These are phyloP conservation scores for Gryon sp. DNA, from an alignment of 1,140 invertebrate species.

Conservation along the genomic window DNA sequence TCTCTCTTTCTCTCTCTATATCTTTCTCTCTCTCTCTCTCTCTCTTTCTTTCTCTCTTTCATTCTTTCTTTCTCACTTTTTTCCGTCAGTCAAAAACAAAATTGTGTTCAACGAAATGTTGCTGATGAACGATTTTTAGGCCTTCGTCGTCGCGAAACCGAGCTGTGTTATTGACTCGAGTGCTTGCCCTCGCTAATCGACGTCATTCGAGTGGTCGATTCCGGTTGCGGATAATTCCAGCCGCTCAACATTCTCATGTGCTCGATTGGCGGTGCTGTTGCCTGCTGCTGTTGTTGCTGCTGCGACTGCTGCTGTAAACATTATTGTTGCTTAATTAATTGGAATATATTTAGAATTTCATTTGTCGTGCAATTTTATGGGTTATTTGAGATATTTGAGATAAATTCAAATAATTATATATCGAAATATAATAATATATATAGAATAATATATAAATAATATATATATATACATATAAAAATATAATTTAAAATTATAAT, in stretches of 20 bases:
- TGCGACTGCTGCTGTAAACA: no score
- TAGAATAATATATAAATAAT: no score
- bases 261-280: conserved; percentile 69
- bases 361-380: no score
- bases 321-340: no score
- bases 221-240: conserved; percentile 71
- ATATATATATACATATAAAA: no score
- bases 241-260: conserved; percentile 74
- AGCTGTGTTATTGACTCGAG: conserved; percentile 69
- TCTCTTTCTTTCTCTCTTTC: conserved; percentile 18
- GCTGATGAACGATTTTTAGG: conserved; percentile 15
- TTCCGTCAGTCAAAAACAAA: background rate
- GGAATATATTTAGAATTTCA: no score
- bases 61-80: conserved; percentile 2
- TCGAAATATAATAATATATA: no score
- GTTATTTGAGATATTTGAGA: no score
- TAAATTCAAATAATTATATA: no score
- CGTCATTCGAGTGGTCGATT: conserved; percentile 74
- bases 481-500: no score
- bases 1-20: conserved; percentile 4
- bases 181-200: conserved; percentile 74
- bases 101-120: background rate
- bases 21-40: conserved; percentile 15
- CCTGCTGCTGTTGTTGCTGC: conserved; percentile 53
- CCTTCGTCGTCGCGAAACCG: conserved; percentile 39